Conservation (phyloP, 2,888 invertebrate species). For the Diloba caeruleocephala region DNA sequence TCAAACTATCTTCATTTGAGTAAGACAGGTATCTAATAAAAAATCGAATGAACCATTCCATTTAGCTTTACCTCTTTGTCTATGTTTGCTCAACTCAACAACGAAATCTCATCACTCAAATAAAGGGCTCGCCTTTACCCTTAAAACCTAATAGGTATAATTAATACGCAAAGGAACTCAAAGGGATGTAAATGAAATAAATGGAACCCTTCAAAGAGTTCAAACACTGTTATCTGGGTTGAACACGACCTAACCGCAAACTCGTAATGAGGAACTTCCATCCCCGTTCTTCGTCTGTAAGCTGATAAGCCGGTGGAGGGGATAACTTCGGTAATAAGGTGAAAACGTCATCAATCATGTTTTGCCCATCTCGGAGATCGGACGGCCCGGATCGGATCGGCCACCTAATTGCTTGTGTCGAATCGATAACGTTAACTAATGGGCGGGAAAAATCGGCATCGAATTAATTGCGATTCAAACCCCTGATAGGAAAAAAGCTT, state of each 20-base stretch:
- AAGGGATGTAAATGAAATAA: constrained; percentile 57
- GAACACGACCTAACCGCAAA: constrained; percentile 73
- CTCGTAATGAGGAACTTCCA: constrained; percentile 70
- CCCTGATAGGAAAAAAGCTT: constrained; percentile 52
- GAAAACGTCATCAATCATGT: constrained; percentile 84
- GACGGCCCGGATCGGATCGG: constrained; percentile 63
- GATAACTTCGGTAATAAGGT: constrained; percentile 61
- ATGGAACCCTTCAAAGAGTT: constrained; percentile 56
- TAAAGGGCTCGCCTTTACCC: constrained; percentile 44
- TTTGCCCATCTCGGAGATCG: constrained; percentile 59
- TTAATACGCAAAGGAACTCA: constrained; percentile 49
- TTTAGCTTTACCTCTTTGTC: constrained; percentile 2
- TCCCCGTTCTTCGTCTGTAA: constrained; percentile 59
- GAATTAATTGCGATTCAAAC: constrained; percentile 71
- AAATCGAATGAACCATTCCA: neutral
- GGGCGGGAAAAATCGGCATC: constrained; percentile 73
- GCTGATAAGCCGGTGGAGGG: constrained; percentile 59
- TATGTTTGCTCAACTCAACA: constrained; percentile 19
- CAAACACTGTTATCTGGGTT: constrained; percentile 72
- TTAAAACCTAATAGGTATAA: constrained; percentile 47
- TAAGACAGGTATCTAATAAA: too few species aligned
- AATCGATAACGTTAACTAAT: constrained; percentile 77
- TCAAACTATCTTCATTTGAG: too few species aligned
- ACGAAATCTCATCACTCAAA: constrained; percentile 49
- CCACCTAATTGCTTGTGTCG: constrained; percentile 78